These are phyloP conservation scores for Thymallus thymallus DNA, from an alignment of 2,113 vertebrate species.

Conservation along the genomic window DNA sequence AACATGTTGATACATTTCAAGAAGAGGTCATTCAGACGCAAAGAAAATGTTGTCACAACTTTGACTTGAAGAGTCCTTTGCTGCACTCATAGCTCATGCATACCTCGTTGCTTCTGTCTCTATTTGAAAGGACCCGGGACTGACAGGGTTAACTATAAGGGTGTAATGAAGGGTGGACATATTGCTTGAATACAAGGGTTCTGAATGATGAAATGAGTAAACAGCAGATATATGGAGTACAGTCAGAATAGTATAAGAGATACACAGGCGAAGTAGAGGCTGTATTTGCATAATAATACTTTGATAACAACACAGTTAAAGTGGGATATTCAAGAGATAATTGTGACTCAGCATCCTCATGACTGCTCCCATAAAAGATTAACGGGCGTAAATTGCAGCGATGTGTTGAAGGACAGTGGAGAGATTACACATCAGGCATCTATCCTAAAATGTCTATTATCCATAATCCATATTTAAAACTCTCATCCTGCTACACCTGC, in stretches of 20 bases:
- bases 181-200: background rate
- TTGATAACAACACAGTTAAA: slow-evolving; percentile 4
- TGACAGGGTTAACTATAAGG: too few species aligned
- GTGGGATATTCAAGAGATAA: background rate
- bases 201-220: background rate
- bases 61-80: background rate
- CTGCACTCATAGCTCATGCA: background rate
- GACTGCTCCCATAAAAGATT: slow-evolving; percentile 19
- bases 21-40: too few species aligned
- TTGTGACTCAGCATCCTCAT: background rate
- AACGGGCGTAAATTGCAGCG: background rate
- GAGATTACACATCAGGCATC: slow-evolving; percentile 9
- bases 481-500: slow-evolving; percentile 1
- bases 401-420: background rate
- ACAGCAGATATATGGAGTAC: background rate
- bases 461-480: slow-evolving; percentile 22
- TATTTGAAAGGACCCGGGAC: too few species aligned
- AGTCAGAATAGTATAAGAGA: background rate
- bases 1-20: background rate
- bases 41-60: background rate
- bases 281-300: background rate
- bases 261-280: background rate
- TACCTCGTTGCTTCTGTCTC: background rate
- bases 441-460: slow-evolving; percentile 12
- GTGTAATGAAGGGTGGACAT: too few species aligned